Conservation (phyloP, 2,797 vertebrate genomes). For the Fringilla coelebs region DNA sequence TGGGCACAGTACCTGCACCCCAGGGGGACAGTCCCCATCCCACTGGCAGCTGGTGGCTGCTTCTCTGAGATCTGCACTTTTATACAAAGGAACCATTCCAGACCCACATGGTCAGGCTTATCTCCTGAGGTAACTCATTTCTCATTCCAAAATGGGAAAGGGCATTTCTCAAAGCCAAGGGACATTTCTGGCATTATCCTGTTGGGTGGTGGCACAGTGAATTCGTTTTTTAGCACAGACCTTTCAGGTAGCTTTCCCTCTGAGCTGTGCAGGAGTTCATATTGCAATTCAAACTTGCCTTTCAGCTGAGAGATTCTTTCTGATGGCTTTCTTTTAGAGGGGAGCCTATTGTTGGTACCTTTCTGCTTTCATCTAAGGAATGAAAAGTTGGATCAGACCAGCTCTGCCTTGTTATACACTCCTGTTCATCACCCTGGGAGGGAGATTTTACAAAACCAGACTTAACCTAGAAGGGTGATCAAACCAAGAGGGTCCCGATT, state of each 20-base stretch:
- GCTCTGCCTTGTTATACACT: not conserved
- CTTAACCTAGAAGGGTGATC: not conserved
- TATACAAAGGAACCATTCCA: not conserved
- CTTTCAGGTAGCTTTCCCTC: not conserved
- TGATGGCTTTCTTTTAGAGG: not conserved
- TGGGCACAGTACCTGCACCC: not conserved
- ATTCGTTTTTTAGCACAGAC: not conserved
- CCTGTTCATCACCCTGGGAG: not conserved
- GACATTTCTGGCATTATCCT: not conserved
- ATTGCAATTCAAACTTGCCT: slow-evolving; percentile 24
- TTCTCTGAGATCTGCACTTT: not conserved
- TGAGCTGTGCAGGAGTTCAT: slow-evolving; percentile 3
- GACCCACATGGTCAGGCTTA: not conserved
- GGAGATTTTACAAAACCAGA: not conserved
- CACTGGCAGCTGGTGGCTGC: not conserved
- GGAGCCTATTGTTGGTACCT: not conserved
- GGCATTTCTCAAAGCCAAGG: not conserved
- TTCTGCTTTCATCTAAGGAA: not conserved
- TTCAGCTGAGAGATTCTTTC: not conserved
- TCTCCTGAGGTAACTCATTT: not conserved
- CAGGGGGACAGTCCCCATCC: not conserved
- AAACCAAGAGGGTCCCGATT: not conserved
- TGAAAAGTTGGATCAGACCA: not conserved
- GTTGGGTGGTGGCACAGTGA: not conserved
- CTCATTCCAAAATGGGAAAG: not conserved